Evolutionary conservation across 2,113 vertebrate genomes (phyloP).

Genomic region (Leiothrix lutea): DNA sequence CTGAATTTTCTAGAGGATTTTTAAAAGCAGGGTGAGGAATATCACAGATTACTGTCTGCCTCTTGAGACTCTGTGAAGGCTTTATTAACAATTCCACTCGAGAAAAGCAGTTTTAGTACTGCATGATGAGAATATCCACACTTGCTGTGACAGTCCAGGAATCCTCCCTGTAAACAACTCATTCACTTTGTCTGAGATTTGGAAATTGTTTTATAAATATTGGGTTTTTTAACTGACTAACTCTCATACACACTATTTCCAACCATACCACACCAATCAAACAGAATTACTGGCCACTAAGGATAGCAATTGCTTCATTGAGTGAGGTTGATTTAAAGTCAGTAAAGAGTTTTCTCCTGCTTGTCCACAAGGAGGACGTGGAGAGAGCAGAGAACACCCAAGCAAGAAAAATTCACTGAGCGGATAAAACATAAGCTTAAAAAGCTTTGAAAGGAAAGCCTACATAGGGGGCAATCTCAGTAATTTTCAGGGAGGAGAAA

Average conservation of each 20-base stretch:
- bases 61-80: not conserved
- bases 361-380: not conserved
- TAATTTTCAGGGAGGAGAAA: not conserved
- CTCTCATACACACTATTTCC: not conserved
- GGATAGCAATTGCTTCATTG: not conserved
- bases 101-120: not conserved
- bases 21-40: not conserved
- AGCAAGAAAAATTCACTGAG: not conserved
- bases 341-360: not conserved
- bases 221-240: not conserved
- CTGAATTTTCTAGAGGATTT: not conserved
- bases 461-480: not conserved
- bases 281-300: not conserved
- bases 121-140: not conserved
- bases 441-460: not conserved
- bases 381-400: not conserved
- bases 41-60: not conserved
- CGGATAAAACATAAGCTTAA: not conserved
- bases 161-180: not conserved
- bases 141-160: not conserved
- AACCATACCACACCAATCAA: not conserved
- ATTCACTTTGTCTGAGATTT: not conserved
- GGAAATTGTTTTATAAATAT: not conserved
- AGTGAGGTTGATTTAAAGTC: not conserved
- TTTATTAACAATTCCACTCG: not conserved